Evolutionary conservation across 2,888 invertebrate genomes (phyloP), one percentile per base, ranked within the genome.

Genomic region (Drosophila tripunctata): DNA sequence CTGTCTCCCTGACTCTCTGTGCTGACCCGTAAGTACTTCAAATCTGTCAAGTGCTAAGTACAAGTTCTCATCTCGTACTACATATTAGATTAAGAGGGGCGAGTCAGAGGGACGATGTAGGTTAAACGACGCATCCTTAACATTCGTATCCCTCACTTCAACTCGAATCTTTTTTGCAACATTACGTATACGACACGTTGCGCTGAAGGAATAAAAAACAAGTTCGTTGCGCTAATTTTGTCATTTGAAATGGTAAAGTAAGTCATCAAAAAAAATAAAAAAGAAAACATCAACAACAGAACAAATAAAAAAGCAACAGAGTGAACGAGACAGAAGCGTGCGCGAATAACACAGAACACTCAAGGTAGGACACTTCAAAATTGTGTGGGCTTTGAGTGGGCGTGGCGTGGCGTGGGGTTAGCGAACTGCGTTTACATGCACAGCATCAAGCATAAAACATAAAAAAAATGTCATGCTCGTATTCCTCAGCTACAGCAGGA

Each of bases 191-290:
- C 83, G 77, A 58, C 84, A 74, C 67, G 67, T 74, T 31, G 40
- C 4, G 36, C 55, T 7, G 48, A 41, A 6, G 27, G 55, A 40
- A 41, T 38, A 50, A 44, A 33, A 62, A 64, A 14, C 47, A 62
- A 58, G 58, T 67, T 67, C 65, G 62, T 67, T 84, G 84, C 75
- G 84, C 87, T 82, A 82, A 82, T 87, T 82, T 80, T 45, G 60
- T 41, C 62, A 55, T 60, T 52, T 57, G 41, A 12, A 58, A 52
- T 64, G 63, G 60, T 43, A 70, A 48, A 65, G 40, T 58, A 57
- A 62, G 60, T 58, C 66, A 73, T 72, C 63, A 67, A 54, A 67
- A 71, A 56, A 35, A 27, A 4, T 15, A 8, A 36, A 36, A n/a
- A 5, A 15, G n/a, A n/a, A n/a, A n/a, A n/a, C n/a, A n/a, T n/a